Base-by-base conservation (phyloP, 2,888 invertebrate genomes). In the Hemistola chrysoprasaria region DNA sequence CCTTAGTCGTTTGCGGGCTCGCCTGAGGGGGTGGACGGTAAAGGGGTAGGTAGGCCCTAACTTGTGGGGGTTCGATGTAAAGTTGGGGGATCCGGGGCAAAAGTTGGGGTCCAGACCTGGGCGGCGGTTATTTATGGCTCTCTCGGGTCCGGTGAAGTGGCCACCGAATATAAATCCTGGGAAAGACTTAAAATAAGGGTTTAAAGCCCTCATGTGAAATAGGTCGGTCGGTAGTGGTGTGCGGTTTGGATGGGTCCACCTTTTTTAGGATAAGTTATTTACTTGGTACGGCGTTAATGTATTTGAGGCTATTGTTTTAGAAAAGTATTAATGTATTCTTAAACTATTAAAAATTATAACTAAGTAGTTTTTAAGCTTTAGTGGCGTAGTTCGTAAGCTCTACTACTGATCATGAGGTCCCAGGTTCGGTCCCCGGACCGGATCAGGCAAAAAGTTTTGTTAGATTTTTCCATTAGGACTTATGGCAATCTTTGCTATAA, bases 131-230 rank as follows among this genome's bases (percentile, higher is more conserved):
- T 86, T 86, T 88, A 88, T 85, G 83, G 78, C 69, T 66, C 87
- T 84, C 88, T 86, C 80, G 86, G 79, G 88, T 62, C 76, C 76
- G 71, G 71, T 81, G 81, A 81, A 86, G 88, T 84, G 76, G 73
- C 75, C 78, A 71, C 73, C 69, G 85, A 85, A 86, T 85, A 86
- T 86, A 86, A 87, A 87, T 87, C 84, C 78, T 75, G 72, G 67
- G 71, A 71, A 71, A 78, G 81, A 84, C 81, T 80, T 85, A 73
- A 82, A 82, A 82, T 78, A 76, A 81, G 57, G 63, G 63, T 64
- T 53, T 46, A 51, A 65, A 62, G 52, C 45, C 59, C 58, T 52
- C 50, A 43, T 51, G 47, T 53, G 56, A 57, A 62, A 59, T 57
- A 55, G 59, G 55, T 56, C 56, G 55, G 40, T 38, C 39, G 40